Evolutionary conservation across 2,888 invertebrate genomes (phyloP), one percentile per base, ranked within the genome.

Genomic region (Temnothorax unifasciatus): DNA sequence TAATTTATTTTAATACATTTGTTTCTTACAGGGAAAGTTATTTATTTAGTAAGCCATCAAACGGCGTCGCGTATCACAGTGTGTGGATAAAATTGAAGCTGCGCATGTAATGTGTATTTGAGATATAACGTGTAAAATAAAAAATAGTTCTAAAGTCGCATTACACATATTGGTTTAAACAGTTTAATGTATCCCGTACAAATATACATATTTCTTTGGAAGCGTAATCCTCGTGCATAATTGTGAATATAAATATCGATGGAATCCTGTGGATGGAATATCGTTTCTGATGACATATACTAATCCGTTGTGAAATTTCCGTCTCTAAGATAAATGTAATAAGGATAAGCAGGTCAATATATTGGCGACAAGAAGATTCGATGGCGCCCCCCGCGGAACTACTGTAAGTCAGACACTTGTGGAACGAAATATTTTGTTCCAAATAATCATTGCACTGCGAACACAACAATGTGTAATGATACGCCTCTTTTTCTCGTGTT

Each of bases 191-290:
- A 47, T 47, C 25, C 11, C 13, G 21, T 66, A 66, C 13, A 66
- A 68, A 34, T 64, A 64, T 64, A 64, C 13, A 68, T 47, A 29
- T 25, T 76, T 73, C 44, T 63, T 75, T 87, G 88, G 84, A 88
- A 88, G 82, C 83, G 52, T 81, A 89, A 86, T 85, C 83, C 64
- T 79, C 61, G 76, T 73, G 71, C 83, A 74, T 64, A 54, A 63
- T 84, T 54, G 52, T 84, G 74, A 85, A 68, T 68, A 68, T 77
- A 85, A 89, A 89, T 89, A 87, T 83, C 89, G 91, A 92, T 89
- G 92, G 90, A 90, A 90, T 90, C 87, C 64, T 64, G 75, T 90
- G 91, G 89, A 91, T 92, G 92, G 91, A 88, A 68, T 68, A 68
- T 18, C 18, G 29, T 25, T 68, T n/a, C 41, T 66, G 21, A 66